Evolutionary conservation across 2,797 vertebrate genomes (phyloP), one percentile per base, ranked within the genome.

Genomic region (Onychomys torridus): DNA sequence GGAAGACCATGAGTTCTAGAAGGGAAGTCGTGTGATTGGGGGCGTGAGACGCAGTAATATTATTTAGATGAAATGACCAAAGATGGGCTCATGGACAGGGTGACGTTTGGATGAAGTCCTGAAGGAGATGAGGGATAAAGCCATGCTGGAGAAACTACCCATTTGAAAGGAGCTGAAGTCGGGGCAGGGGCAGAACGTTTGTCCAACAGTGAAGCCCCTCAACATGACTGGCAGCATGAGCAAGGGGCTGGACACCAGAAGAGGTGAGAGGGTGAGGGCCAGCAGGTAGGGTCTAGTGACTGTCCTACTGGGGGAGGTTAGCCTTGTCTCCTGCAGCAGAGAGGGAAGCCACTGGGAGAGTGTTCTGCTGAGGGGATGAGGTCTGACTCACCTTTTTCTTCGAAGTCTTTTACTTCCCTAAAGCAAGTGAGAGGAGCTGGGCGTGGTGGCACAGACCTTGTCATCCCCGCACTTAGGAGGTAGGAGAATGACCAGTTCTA

Each of bases 301-400:
- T 52, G 27, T 9, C 43, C 1, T 3, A 40, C 7, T 25, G 87
- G 32, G 78, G 14, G 13, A 21, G 6, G 21, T n/a, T 7, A 83
- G 77, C 37, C 85, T 61, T 32, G 49, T 61, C 29, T 23, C 34
- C 49, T 49, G 49, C n/a, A 89, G 88, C n/a, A 67, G 52, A 67
- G 52, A 37, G 9, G 23, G 89, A 86, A 90, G 61, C 57, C 90
- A 34, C 13, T 43, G 46, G 29, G 21, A 40, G 21, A 43, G 29
- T 37, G 37, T 17, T 81, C 40, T 12, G 61, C 83, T 67, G 57
- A 52, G 49, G 40, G 29, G 25, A 85, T 27, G 61, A 93, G 73
- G 63, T n/a, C 71, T 81, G 87, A 87, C 57, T 83, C 92, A 81
- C 59, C 75, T 69, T 94, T 83, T 92, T 89, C 94, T 92, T 92